Evolutionary conservation across 2,113 vertebrate genomes (phyloP).

Genomic region (Talpa occidentalis): DNA sequence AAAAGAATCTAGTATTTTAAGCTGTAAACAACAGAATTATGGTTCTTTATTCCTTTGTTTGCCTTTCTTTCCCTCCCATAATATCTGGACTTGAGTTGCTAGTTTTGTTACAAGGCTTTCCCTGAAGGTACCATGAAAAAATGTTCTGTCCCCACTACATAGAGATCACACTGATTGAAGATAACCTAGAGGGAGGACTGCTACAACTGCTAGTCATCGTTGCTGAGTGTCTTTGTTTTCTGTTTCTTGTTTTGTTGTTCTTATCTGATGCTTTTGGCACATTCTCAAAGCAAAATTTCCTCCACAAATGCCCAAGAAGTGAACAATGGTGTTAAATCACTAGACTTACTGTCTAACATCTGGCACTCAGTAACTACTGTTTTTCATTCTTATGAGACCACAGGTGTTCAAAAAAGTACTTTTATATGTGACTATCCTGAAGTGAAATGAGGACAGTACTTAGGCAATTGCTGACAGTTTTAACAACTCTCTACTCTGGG

Average conservation of each 20-base stretch:
- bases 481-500: slow-evolving; percentile 10
- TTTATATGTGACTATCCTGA: neutral
- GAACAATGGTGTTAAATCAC: neutral
- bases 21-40: neutral
- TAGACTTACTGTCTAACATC: neutral
- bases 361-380: neutral
- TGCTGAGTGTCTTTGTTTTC: neutral
- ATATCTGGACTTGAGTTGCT: neutral
- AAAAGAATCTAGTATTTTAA: neutral
- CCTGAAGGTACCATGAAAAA: neutral
- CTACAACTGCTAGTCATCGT: neutral
- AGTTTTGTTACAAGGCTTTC: neutral
- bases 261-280: neutral
- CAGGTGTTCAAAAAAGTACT: neutral
- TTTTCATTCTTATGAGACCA: neutral
- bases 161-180: no score
- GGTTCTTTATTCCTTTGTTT: neutral
- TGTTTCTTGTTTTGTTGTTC: neutral
- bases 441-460: neutral
- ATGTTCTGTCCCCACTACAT: neutral
- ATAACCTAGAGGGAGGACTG: no score
- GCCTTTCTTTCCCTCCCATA: rapidly evolving
- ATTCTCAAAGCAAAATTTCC: neutral
- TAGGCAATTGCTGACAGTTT: neutral
- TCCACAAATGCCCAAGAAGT: neutral